Base-by-base conservation (phyloP, 2,797 vertebrate species). In the Otus scops region DNA sequence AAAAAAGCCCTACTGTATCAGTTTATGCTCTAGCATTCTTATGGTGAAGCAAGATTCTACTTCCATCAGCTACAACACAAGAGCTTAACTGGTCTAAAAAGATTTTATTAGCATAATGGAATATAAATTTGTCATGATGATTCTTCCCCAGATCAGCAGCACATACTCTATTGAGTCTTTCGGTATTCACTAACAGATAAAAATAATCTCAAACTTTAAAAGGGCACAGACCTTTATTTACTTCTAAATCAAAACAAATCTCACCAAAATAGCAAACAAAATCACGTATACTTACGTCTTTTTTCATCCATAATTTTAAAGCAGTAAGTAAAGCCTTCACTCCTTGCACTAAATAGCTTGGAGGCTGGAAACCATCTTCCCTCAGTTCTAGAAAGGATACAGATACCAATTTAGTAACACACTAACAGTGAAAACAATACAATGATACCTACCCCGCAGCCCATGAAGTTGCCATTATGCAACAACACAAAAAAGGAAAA, bases 261-360 rank as follows among this genome's bases (percentile, higher is more conserved):
- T 88, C 65, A 57, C 24, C 12, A 89, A 86, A 94, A 89, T 7
- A 73, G 53, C 47, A 82, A 93, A 92, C 51, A 65, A 85, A 84
- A 88, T 34, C 23, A 90, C 88, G 97, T 75, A 51, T 85, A 97
- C 98, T 97, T 97, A 99, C 99, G 98, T 99, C 99, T 98, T 99
- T 99, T 96, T 99, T 99, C 97, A 99, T 98, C 99, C 99, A 99
- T 86, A 98, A 98, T 96, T 98, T 99, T 98, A 99, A 98, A 97
- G 99, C 99, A 89, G 98, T 95, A 93, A 99, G 99, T 98, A 99
- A 98, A 97, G 99, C 99, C 98, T 99, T 99, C 88, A 99, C 99
- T 97, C 99, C 99, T 89, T 99, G 99, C 61, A 99, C 98, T 54
- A 99, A 98, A 98, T 99, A 99, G 89, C 98, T 97, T 60, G 98